phyloP scores from a whole-genome alignment of 2,113 vertebrate genomes.

The Copsychus sechellarum region DNA sequence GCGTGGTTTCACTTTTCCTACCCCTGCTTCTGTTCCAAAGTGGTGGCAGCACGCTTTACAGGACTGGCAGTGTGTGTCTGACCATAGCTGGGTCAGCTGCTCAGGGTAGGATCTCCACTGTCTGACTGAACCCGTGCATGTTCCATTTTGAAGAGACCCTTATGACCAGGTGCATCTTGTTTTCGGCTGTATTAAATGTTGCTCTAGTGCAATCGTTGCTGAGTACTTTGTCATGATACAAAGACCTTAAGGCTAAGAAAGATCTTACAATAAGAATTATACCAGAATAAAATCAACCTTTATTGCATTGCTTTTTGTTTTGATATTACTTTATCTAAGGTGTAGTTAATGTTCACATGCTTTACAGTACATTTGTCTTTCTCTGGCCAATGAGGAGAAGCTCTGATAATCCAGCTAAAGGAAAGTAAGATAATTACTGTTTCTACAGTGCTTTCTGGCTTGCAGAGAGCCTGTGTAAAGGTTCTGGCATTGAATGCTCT shows the following conservation, averaged over 20 bases:
- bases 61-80: neutral
- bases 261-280: neutral
- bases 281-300: neutral
- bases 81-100: neutral
- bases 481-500: neutral
- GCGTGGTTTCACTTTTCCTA: neutral
- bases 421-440: neutral
- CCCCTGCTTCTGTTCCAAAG: neutral
- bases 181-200: neutral
- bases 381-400: neutral
- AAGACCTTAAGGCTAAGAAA: neutral
- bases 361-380: neutral
- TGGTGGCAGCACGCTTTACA: neutral
- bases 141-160: neutral
- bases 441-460: neutral
- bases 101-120: neutral
- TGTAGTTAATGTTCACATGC: neutral
- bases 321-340: neutral
- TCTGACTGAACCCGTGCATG: accelerated
- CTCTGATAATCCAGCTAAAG: neutral
- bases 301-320: neutral
- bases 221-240: neutral
- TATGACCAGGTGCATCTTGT: accelerated
- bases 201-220: neutral
- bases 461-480: neutral